A percentile compares a stretch with the other conserved stretches of the same genome.
phyloP scores from a whole-genome alignment of 2,797 vertebrate genomes.

The Hozukius guyotensis region DNA sequence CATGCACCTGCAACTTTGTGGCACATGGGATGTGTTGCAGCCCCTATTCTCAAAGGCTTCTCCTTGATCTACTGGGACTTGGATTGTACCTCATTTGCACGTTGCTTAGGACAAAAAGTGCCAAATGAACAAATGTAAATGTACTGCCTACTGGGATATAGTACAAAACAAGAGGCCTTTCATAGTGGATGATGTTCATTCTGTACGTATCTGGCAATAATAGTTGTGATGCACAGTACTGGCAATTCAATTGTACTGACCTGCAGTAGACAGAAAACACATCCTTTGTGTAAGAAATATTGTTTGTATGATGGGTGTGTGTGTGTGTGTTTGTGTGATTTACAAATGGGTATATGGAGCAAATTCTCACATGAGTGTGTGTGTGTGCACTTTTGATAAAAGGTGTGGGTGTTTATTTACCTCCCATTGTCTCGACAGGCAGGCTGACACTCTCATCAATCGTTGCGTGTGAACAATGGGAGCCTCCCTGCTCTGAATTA shows the following conservation, averaged over 20 bases:
- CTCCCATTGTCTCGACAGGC: conserved; percentile 24
- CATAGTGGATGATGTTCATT: not conserved
- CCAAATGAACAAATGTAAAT: not conserved
- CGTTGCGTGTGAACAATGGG: conserved; percentile 11
- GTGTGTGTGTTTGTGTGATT: not conserved
- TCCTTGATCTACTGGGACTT: not conserved
- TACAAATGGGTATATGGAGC: not conserved
- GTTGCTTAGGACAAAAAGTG: not conserved
- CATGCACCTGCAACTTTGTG: not conserved
- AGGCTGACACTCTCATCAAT: conserved; percentile 41
- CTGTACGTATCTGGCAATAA: not conserved
- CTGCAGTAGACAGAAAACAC: not conserved
- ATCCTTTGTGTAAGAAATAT: not conserved
- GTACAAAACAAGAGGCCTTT: not conserved
- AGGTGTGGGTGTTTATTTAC: conserved; percentile 36
- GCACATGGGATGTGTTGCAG: too few species aligned
- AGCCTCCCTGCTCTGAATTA: conserved; percentile 32
- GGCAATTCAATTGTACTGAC: not conserved
- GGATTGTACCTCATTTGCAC: not conserved
- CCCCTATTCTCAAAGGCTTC: not conserved
- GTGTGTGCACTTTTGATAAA: not conserved
- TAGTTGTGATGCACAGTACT: not conserved
- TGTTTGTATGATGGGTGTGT: not conserved
- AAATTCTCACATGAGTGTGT: not conserved
- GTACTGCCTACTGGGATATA: not conserved